Conservation (phyloP, 1,140 invertebrate genomes). For the Ctenoplectra terminalis region DNA sequence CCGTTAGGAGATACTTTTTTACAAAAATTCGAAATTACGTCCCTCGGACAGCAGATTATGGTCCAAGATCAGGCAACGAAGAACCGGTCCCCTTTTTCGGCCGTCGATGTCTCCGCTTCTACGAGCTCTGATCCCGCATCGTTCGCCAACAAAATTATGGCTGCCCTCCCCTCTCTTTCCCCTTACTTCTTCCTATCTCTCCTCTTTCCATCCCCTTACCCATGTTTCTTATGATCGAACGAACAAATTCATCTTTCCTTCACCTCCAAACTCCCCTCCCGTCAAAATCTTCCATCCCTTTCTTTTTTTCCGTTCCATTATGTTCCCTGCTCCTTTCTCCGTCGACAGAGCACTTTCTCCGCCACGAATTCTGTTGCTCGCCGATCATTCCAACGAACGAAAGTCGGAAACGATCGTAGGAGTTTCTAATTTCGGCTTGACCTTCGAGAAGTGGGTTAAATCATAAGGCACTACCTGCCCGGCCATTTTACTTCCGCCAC, state of each 20-base stretch:
- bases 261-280: conserved; percentile 10
- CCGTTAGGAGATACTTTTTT: conserved; percentile 49
- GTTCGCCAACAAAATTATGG: conserved; percentile 36
- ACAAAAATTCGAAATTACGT: conserved; percentile 59
- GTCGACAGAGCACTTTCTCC: conserved; percentile 72
- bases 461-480: conserved; percentile 43
- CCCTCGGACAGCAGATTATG: conserved; percentile 48
- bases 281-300: not conserved
- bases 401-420: conserved; percentile 71
- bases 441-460: conserved; percentile 69
- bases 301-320: conserved; percentile 10
- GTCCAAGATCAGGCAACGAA: conserved; percentile 53
- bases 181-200: not conserved
- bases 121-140: conserved; percentile 11
- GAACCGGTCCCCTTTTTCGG: conserved; percentile 54
- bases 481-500: conserved; percentile 40
- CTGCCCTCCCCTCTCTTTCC: not conserved
- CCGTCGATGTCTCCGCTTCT: conserved; percentile 45
- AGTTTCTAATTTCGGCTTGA: conserved; percentile 74
- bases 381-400: conserved; percentile 58
- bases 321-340: not conserved
- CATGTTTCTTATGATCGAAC: conserved; percentile 22
- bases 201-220: not conserved
- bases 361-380: conserved; percentile 60
- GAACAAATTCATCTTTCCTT: conserved; percentile 48